Percentiles rank a stretch among this genome's conserved stretches.
phyloP scores from a whole-genome alignment of 2,888 invertebrate genomes.

The Drosophila dives region DNA sequence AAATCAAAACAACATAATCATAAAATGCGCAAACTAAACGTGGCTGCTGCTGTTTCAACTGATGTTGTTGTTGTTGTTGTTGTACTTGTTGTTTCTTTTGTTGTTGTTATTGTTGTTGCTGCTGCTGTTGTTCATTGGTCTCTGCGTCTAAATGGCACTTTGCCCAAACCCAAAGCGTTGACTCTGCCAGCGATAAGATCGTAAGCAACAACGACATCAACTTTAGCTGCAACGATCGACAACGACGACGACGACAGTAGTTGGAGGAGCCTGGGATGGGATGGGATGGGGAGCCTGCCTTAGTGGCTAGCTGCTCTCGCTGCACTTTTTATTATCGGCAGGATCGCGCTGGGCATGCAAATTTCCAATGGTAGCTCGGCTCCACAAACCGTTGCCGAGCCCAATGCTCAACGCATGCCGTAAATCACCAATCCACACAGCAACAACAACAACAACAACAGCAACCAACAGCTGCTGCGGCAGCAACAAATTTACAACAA shows the following conservation, averaged over 20 bases:
- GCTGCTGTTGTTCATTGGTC: slow-evolving; percentile 65
- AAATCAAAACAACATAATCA: slow-evolving; percentile 80
- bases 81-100: slow-evolving; percentile 38
- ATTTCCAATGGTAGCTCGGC: slow-evolving; percentile 72
- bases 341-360: slow-evolving; percentile 81
- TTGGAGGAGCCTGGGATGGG: slow-evolving; percentile 32
- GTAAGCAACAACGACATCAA: slow-evolving; percentile 55
- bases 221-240: slow-evolving; percentile 43
- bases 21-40: slow-evolving; percentile 81
- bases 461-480: slow-evolving; percentile 55
- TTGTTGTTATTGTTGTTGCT: slow-evolving; percentile 26
- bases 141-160: slow-evolving; percentile 78
- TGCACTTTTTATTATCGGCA: slow-evolving; percentile 77
- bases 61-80: slow-evolving; percentile 52
- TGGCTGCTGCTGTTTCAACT: slow-evolving; percentile 62
- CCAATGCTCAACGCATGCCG: slow-evolving; percentile 76
- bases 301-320: slow-evolving; percentile 35
- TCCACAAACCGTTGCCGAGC: slow-evolving; percentile 31
- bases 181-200: slow-evolving; percentile 78
- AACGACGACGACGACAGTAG: slow-evolving; percentile 47
- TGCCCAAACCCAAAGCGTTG: slow-evolving; percentile 77
- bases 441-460: slow-evolving; percentile 31
- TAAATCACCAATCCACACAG: slow-evolving; percentile 75
- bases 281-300: slow-evolving; percentile 16
- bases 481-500: slow-evolving; percentile 81